phyloP scores from a whole-genome alignment of 2,113 vertebrate species.

The Micronisus gabar region DNA sequence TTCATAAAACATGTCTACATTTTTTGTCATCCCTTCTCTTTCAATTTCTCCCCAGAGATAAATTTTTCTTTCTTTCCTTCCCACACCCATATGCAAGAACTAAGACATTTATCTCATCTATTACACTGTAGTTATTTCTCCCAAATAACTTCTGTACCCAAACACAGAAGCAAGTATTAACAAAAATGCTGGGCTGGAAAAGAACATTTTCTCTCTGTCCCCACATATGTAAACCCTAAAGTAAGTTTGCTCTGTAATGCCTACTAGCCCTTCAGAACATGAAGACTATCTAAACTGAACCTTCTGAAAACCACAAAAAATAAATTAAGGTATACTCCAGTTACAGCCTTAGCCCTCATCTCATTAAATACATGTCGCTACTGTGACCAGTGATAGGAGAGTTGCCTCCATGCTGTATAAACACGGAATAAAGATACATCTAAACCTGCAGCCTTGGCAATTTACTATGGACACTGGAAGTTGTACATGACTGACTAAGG shows the following conservation, averaged over 20 bases:
- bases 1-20: not conserved
- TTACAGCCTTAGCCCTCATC: not conserved
- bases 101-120: not conserved
- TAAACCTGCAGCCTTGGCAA: not conserved
- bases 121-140: not conserved
- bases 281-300: not conserved
- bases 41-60: not conserved
- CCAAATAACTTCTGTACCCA: not conserved
- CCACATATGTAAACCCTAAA: not conserved
- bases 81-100: not conserved
- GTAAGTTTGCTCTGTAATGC: not conserved
- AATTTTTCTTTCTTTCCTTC: not conserved
- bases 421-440: not conserved
- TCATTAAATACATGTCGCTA: not conserved
- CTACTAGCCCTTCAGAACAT: not conserved
- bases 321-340: not conserved
- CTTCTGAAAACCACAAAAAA: not conserved
- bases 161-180: not conserved
- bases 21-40: not conserved
- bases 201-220: not conserved
- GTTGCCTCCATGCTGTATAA: not conserved
- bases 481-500: not conserved
- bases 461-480: not conserved
- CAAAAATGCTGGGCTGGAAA: not conserved
- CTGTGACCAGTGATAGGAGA: not conserved